A percentile compares a stretch with the other conserved stretches of the same genome.
These are phyloP conservation scores for Antheraea mylitta DNA, from an alignment of 1,140 invertebrate genomes.

Conservation along the genomic window DNA sequence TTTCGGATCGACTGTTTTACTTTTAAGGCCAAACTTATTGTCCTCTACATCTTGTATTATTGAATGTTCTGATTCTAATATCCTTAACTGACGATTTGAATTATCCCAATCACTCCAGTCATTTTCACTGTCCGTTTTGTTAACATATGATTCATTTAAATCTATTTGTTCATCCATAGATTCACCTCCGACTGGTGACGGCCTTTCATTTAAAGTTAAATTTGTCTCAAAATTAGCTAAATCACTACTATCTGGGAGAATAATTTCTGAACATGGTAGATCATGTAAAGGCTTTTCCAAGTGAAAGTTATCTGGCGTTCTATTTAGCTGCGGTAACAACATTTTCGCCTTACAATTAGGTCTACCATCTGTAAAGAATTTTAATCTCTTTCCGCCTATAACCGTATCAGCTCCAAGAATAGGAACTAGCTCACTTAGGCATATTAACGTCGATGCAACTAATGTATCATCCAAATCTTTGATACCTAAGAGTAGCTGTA, in stretches of 20 bases:
- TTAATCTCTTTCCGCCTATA: constrained; percentile 88
- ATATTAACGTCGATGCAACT: constrained; percentile 87
- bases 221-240: constrained; percentile 52
- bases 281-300: constrained; percentile 48
- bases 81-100: constrained; percentile 40
- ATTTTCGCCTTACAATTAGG: constrained; percentile 76
- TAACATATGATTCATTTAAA: constrained; percentile 39
- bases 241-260: constrained; percentile 37
- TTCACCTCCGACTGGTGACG: constrained; percentile 90
- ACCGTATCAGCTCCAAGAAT: constrained; percentile 89
- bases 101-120: constrained; percentile 91
- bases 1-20: background rate
- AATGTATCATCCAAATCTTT: constrained; percentile 90
- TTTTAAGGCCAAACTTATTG: constrained; percentile 12
- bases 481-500: constrained; percentile 88
- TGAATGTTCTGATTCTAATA: constrained; percentile 11
- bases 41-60: background rate
- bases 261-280: constrained; percentile 50
- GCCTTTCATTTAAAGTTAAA: constrained; percentile 83
- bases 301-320: constrained; percentile 31
- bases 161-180: constrained; percentile 80
- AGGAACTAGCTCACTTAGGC: constrained; percentile 89
- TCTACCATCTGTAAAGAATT: constrained; percentile 90
- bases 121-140: constrained; percentile 55
- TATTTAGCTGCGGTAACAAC: constrained; percentile 35